A percentile compares a stretch with the other conserved stretches of the same genome.
phyloP scores from a whole-genome alignment of 1,140 invertebrate species.

The Drosophila pruinosa region DNA sequence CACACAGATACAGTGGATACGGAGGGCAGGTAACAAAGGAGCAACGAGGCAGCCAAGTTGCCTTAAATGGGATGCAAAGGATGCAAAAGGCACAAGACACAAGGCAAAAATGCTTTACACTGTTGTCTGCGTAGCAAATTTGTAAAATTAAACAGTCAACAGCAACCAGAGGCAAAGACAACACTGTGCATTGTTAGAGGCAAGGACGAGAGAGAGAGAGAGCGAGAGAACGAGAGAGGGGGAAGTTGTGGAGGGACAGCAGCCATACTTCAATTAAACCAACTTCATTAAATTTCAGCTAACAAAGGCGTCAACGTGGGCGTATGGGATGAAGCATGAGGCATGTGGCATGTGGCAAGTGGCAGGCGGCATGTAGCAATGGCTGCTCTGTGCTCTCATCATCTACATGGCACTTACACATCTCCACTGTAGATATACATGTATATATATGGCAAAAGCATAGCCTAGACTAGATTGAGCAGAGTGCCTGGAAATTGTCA shows the following conservation, averaged over 20 bases:
- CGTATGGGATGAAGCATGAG: slow-evolving; percentile 29
- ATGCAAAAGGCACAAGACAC: slow-evolving; percentile 56
- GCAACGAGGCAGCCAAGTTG: slow-evolving; percentile 47
- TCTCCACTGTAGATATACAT: slow-evolving; percentile 33
- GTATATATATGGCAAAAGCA: slow-evolving; percentile 24
- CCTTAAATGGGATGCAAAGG: slow-evolving; percentile 62
- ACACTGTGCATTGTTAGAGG: slow-evolving; percentile 19
- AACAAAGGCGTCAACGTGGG: slow-evolving; percentile 71
- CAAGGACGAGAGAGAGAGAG: slow-evolving; percentile 25
- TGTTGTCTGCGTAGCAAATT: slow-evolving; percentile 78
- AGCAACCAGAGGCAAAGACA: slow-evolving; percentile 45
- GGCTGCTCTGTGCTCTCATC: slow-evolving; percentile 11
- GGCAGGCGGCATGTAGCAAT: too few species aligned
- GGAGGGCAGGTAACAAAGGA: slow-evolving; percentile 21
- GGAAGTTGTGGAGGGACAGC: slow-evolving; percentile 8
- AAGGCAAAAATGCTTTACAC: slow-evolving; percentile 63
- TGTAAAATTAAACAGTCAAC: slow-evolving; percentile 81
- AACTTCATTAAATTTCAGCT: slow-evolving; percentile 82
- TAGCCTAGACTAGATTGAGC: slow-evolving; percentile 61
- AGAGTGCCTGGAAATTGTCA: slow-evolving; percentile 74
- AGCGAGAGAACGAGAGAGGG: background rate
- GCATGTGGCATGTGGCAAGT: slow-evolving; percentile 9
- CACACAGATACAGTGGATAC: slow-evolving; percentile 37
- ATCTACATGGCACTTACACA: slow-evolving; percentile 60
- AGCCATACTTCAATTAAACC: slow-evolving; percentile 79